A percentile compares a stretch with the other conserved stretches of the same genome.
These are phyloP conservation scores for Apteryx mantelli DNA, from an alignment of 2,113 vertebrate genomes.

Conservation along the genomic window DNA sequence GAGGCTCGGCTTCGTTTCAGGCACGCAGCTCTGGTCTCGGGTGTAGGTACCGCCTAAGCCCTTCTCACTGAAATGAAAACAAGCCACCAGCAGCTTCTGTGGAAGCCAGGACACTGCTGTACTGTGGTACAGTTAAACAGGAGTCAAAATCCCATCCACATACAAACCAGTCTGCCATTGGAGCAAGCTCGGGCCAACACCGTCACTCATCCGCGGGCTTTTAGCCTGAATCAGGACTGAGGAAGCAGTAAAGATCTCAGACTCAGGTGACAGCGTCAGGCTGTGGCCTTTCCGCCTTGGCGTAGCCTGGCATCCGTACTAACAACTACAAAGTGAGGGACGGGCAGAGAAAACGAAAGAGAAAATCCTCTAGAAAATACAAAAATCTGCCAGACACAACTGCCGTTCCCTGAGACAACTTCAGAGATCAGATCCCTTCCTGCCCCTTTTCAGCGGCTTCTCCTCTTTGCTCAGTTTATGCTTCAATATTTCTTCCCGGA, in stretches of 20 bases:
- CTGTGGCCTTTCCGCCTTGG: not conserved
- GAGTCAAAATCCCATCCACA: not conserved
- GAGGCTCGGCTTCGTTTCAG: not conserved
- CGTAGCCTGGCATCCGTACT: accelerated
- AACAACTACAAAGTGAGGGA: not conserved
- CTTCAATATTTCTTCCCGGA: not conserved
- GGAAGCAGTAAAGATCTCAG: not conserved
- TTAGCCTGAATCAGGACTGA: not conserved
- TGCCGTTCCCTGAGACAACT: not conserved
- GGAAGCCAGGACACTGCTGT: not conserved
- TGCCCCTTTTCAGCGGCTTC: not conserved
- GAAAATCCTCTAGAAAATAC: not conserved
- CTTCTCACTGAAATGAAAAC: not conserved
- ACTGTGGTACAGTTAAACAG: not conserved
- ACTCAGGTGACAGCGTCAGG: accelerated
- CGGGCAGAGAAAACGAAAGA: not conserved
- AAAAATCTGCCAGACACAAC: not conserved
- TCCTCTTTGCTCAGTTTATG: not conserved
- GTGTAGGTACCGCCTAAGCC: not conserved
- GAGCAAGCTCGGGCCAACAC: not conserved
- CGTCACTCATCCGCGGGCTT: not conserved
- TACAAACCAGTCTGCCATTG: not conserved
- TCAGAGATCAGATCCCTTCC: not conserved
- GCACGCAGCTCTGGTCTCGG: not conserved
- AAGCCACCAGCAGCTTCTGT: not conserved